phyloP scores from a whole-genome alignment of 1,140 invertebrate genomes.

The Caerostris darwini region DNA sequence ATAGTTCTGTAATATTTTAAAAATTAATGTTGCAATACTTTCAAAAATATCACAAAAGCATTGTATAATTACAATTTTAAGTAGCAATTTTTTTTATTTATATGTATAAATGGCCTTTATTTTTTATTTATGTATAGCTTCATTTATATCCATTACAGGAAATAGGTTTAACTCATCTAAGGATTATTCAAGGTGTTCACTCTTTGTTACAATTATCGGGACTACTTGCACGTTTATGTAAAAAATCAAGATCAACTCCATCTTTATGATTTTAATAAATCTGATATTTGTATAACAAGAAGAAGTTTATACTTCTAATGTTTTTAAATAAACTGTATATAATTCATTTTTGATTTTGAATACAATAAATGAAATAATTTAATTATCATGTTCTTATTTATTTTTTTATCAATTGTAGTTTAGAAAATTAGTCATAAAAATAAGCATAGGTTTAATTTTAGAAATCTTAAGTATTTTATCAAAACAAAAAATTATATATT shows the following conservation, averaged over 20 bases:
- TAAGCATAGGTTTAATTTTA: too few relatives aligned
- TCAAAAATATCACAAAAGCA: neutral
- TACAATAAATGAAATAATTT: too few relatives aligned
- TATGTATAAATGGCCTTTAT: neutral
- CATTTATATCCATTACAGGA: constrained; percentile 85
- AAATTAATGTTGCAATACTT: neutral
- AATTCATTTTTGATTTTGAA: neutral
- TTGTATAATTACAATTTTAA: neutral
- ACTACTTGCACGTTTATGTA: constrained; percentile 91
- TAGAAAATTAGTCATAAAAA: too few relatives aligned
- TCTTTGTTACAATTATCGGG: constrained; percentile 95
- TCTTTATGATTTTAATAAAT: neutral
- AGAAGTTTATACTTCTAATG: neutral
- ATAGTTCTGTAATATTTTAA: too few relatives aligned
- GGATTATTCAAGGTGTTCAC: constrained; percentile 93
- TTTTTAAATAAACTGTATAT: constrained; percentile 11
- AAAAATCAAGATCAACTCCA: constrained; percentile 75
- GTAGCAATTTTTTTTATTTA: neutral
- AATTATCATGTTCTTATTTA: too few relatives aligned
- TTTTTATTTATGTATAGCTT: neutral
- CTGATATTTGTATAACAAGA: neutral
- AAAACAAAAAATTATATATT: too few relatives aligned
- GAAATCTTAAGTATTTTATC: too few relatives aligned
- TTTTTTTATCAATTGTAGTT: too few relatives aligned
- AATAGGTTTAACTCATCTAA: constrained; percentile 95